Evolutionary conservation across 2,888 invertebrate genomes (phyloP).

Genomic region (Rhamphomyia laevipes): DNA sequence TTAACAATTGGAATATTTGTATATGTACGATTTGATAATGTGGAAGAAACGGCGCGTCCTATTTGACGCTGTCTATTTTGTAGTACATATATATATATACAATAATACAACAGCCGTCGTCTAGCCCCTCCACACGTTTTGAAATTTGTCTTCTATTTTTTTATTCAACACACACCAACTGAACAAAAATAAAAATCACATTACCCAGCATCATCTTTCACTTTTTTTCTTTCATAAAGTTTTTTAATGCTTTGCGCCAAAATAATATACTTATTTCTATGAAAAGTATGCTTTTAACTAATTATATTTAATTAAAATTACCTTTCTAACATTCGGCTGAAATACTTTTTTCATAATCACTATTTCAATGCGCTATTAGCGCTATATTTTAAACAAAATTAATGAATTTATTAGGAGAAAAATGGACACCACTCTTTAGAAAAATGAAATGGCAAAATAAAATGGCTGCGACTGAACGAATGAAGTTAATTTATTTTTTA

Average conservation of each 20-base stretch:
- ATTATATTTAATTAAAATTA: slow-evolving; percentile 10
- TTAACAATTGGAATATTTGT: too few species aligned
- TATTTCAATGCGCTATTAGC: too few species aligned
- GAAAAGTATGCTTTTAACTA: neutral
- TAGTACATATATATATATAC: neutral
- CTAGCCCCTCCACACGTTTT: neutral
- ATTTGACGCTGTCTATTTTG: neutral
- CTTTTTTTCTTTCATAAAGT: too few species aligned
- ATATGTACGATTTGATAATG: too few species aligned
- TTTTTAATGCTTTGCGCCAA: slow-evolving; percentile 9
- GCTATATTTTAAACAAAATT: too few species aligned
- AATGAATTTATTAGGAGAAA: too few species aligned
- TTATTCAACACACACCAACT: neutral
- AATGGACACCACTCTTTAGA: too few species aligned
- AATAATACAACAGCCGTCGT: neutral
- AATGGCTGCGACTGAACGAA: too few species aligned
- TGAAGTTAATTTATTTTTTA: too few species aligned
- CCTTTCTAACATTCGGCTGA: slow-evolving; percentile 16
- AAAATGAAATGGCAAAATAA: too few species aligned
- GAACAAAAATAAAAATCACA: neutral
- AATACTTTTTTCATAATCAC: slow-evolving; percentile 16
- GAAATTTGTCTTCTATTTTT: neutral
- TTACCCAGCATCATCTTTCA: neutral
- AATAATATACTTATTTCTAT: slow-evolving; percentile 3
- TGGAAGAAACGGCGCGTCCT: too few species aligned